Percentiles rank a stretch among this genome's conserved stretches.
phyloP scores from a whole-genome alignment of 1,140 invertebrate species.

The Amyelois transitella region DNA sequence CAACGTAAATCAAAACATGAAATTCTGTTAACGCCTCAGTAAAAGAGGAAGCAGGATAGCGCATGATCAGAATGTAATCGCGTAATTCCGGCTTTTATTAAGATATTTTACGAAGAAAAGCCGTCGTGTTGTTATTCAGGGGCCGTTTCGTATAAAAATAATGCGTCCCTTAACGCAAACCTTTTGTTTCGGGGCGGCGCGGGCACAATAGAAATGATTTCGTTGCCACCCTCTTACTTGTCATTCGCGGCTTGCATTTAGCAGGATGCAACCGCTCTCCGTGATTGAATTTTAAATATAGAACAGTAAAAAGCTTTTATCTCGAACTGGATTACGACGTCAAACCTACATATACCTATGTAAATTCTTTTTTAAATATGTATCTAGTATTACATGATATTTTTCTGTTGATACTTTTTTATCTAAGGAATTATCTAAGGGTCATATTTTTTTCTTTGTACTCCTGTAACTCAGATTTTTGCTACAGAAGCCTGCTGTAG shows the following conservation, averaged over 20 bases:
- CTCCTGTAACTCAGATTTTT: constrained; percentile 46
- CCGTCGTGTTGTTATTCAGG: constrained; percentile 60
- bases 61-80: constrained; percentile 66
- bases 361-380: not conserved
- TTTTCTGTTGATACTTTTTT: not conserved
- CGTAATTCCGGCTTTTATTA: constrained; percentile 61
- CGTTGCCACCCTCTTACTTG: constrained; percentile 49
- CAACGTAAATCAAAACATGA: constrained; percentile 51
- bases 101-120: constrained; percentile 68
- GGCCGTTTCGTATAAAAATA: constrained; percentile 64
- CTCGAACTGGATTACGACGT: not conserved
- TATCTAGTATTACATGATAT: not conserved
- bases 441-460: not conserved
- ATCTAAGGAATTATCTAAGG: not conserved
- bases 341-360: not conserved
- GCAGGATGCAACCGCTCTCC: constrained; percentile 65
- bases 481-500: constrained; percentile 59
- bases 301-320: constrained; percentile 4
- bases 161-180: constrained; percentile 55
- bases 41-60: constrained; percentile 50
- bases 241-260: constrained; percentile 59
- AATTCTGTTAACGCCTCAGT: constrained; percentile 43
- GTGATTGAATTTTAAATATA: constrained; percentile 51
- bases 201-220: constrained; percentile 53
- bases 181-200: constrained; percentile 57